Evolutionary conservation across 2,113 vertebrate genomes (phyloP), one percentile per base, ranked within the genome.

Genomic region (Oostethus manadensis): DNA sequence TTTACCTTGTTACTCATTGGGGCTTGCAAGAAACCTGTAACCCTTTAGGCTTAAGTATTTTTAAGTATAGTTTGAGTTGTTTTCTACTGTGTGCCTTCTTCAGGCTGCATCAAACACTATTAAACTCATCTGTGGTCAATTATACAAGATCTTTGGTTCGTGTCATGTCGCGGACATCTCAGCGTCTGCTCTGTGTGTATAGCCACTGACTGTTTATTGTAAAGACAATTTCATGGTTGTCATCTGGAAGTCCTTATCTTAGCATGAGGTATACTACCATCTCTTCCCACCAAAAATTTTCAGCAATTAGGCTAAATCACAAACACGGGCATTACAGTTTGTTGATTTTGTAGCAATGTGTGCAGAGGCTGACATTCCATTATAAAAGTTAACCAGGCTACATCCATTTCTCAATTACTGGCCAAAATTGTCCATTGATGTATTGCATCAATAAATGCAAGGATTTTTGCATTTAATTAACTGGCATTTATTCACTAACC

Each of bases 191-290:
- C 33, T 53, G 6, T 61, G 35, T 63, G 38, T 56, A 8, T 49
- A 61, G 23, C 51, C 35, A 29, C 18, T 44, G 10, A 38, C 17
- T 61, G 68, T 72, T 74, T 53, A 62, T 56, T 59, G 46, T 64
- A 59, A 66, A 60, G 20, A 67, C 4, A 13, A 43, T 16, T 42
- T 71, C 14, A 10, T 62, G 29, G 20, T 60, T 45, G 44, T 64
- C n/a, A 17, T 22, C 73, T 72, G 66, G 56, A 67, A 81, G 62
- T 51, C 67, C 35, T 78, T 74, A 70, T 72, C 62, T 14, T 60
- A 64, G 70, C 66, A 44, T 51, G 63, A 74, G 22, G 40, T 78
- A 70, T 68, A 60, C 57, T 51, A 56, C 66, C 26, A 11, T 22
- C 20, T 50, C 44, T 47, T 17, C 53, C 42, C 11, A 66, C 59